Conservation (phyloP, 1,140 invertebrate genomes). For the Pentalonia nigronervosa region DNA sequence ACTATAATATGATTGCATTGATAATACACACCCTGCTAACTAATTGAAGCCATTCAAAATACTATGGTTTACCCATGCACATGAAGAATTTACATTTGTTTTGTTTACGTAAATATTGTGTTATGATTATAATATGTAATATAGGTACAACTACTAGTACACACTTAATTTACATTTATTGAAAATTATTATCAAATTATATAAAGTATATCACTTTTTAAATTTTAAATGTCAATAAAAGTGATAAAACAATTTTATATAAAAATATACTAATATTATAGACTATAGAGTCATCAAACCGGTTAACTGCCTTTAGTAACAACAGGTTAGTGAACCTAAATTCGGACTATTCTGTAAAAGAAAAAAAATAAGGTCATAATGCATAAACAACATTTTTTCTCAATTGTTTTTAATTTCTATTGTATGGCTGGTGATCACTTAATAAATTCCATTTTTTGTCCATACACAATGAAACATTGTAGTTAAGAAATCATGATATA, state of each 20-base stretch:
- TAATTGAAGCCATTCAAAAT: background rate
- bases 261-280: background rate
- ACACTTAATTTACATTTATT: background rate
- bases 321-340: conserved; percentile 15
- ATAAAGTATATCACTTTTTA: background rate
- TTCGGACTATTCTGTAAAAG: background rate
- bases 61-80: background rate
- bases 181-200: background rate
- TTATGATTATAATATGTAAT: background rate
- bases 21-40: background rate
- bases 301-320: background rate
- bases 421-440: background rate
- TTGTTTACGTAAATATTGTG: background rate
- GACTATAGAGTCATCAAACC: background rate
- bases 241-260: background rate
- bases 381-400: background rate
- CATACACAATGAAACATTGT: background rate
- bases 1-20: background rate
- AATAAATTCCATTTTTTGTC: conserved; percentile 2
- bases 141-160: background rate
- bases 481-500: background rate
- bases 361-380: conserved; percentile 9
- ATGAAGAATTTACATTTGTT: background rate
- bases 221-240: background rate
- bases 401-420: conserved; percentile 18